Base-by-base conservation (phyloP, 2,888 invertebrate species). In the Conchocele bisecta region DNA sequence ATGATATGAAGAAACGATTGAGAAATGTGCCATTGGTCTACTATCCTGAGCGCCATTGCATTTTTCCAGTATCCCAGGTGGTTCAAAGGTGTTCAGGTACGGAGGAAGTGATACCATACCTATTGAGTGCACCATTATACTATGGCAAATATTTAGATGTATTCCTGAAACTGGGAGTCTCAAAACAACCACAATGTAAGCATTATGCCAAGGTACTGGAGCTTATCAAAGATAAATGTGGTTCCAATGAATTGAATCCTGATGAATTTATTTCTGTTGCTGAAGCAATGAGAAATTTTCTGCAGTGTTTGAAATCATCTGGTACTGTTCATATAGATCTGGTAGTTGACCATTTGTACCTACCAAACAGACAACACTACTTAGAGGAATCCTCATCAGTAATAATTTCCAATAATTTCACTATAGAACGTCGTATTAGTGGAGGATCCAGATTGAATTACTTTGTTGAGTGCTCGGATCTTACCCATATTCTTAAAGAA, bases 71-170 rank as follows among this genome's bases (percentile, higher is more conserved):
- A 6, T 24, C 22, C 28, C 48, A 51, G 13, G 39, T 77, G 29
- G 68, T 74, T 5, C 39, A 51, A n/a, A 24, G 56, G 6, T 41
- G 72, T 20, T 24, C 48, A 2, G 28, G 42, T 1, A 13, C 54
- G 3, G 35, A 66, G 20, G 57, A 68, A 26, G 71, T 81, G 4
- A 67, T 60, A 39, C 78, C 74, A 5, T 81, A 70, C 44, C 50
- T 76, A 2, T 69, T 60, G 37, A n/a, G 28, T 44, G 61, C 66
- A 17, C 81, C 81, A 26, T 46, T 46, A 11, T 53, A 58, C 15
- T 77, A 63, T 37, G 65, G 64, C 3, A 39, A 48, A n/a, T 76
- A 41, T 39, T 60, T 59, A 33, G 24, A 37, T 1, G 22, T 81
- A 13, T 81, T 79, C 58, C 37, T 51, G 42, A 20, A 37, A 11